Conservation (phyloP, 2,797 vertebrate genomes). For the Saguinus oedipus region DNA sequence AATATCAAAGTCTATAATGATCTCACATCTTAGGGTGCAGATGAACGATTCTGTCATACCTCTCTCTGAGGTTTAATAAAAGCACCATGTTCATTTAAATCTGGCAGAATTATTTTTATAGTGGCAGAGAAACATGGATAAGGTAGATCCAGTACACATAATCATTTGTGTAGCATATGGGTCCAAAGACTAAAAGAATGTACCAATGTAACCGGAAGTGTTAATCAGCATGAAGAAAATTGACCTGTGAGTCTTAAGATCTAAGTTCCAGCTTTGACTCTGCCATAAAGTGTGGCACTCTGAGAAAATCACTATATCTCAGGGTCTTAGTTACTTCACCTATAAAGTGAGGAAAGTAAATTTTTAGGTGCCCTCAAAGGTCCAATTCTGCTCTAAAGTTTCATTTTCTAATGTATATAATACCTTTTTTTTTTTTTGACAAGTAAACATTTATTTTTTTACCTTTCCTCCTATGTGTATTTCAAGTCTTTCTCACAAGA, state of each 20-base stretch:
- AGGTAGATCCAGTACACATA: background rate
- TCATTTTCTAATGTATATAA: constrained; percentile 18
- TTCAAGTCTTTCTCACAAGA: too few species aligned
- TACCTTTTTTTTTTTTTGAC: background rate
- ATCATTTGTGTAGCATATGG: background rate
- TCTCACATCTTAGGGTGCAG: background rate
- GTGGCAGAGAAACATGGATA: background rate
- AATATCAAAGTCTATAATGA: background rate
- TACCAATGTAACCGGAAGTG: background rate
- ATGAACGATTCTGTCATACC: background rate
- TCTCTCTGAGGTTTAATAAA: constrained; percentile 4
- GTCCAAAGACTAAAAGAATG: background rate
- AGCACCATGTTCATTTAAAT: background rate
- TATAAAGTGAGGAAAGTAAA: background rate
- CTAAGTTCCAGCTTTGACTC: background rate
- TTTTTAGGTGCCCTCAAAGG: background rate
- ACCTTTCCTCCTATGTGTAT: too few species aligned
- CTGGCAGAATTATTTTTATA: background rate
- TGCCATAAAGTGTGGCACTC: background rate
- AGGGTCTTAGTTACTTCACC: background rate
- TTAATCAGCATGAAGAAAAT: background rate
- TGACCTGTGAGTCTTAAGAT: background rate
- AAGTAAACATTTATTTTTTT: too few species aligned
- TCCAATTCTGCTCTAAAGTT: background rate
- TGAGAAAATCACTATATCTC: constrained; percentile 8